phyloP scores from a whole-genome alignment of 2,113 vertebrate species.

The Terrapene triunguis region DNA sequence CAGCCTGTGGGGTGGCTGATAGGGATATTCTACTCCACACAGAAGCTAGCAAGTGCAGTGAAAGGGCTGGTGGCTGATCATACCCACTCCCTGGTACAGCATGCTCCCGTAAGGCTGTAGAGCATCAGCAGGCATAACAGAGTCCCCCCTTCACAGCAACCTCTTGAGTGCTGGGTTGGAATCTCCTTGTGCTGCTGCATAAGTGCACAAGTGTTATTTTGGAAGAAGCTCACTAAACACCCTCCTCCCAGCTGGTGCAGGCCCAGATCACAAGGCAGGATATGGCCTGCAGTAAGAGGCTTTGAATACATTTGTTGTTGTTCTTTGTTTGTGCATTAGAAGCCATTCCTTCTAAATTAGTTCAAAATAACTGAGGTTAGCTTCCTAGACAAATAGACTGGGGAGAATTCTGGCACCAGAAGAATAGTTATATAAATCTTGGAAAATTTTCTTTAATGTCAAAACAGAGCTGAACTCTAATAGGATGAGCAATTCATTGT shows the following conservation, averaged over 20 bases:
- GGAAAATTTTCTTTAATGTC: slow-evolving; percentile 38
- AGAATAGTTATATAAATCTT: neutral
- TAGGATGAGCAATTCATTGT: neutral
- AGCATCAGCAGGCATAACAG: neutral
- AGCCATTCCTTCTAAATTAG: slow-evolving; percentile 47
- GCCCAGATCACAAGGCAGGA: neutral
- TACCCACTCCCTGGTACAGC: neutral
- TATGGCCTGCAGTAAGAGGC: neutral
- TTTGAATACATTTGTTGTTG: neutral
- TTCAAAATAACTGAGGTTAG: slow-evolving; percentile 55
- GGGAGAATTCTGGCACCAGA: slow-evolving; percentile 42
- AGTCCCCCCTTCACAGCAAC: neutral
- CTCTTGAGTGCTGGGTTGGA: neutral
- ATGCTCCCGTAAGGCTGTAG: neutral
- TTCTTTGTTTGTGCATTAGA: neutral
- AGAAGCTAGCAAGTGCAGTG: neutral
- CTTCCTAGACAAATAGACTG: slow-evolving; percentile 26
- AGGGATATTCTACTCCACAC: neutral
- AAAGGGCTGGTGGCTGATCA: neutral
- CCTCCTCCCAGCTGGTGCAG: neutral
- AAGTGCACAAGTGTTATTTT: neutral
- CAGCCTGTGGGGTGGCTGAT: neutral
- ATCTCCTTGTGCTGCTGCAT: neutral
- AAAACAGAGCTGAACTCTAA: slow-evolving; percentile 37
- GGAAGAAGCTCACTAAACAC: neutral